Base-by-base conservation (phyloP, 37 sponge, comb jelly and placozoan genomes). In the Halichondria panicea region DNA sequence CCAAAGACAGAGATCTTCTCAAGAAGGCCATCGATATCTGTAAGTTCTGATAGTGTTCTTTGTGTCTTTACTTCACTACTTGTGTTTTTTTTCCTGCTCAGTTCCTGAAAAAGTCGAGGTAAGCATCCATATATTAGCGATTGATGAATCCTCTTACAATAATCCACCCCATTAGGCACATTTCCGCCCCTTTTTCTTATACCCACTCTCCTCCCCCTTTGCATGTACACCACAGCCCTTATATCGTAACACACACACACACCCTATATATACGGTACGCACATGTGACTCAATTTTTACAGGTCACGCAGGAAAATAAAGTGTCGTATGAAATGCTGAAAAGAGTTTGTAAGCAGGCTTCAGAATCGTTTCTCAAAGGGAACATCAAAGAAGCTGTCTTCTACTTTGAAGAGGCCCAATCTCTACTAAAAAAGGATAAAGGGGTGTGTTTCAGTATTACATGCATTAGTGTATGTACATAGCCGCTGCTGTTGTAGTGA, bases 271-370 rank as follows among this genome's bases (percentile, higher is more conserved):
- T 15, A 48, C 15, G 52, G 11, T 11, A 48, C 52, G 52, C 11
- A 18, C 52, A 48, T 48, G 52, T 48, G 52, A 48, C 15, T 15
- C 52, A n/a, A n/a, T 48, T 15, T 9, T 42, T 22, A 25, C 45
- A 28, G 12, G 45, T 1, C 42, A 67, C 78, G 21, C 56, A 66
- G 56, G 48, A 66, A 55, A 68, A 78, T 24, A 12, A n/a, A 0
- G 31, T 41, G 28, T 11, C 41, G 37, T 44, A 67, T 2, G 55
- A 66, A 30, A 65, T 68, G 56, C 13, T 78, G 4, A 46, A 41
- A 43, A n/a, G 22, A 0, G 55, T 30, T 11, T 78, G 78, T 66
- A 53, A 78, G 38, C 63, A 79, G 79, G 79, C 70, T 11, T 69
- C 79, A 3, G 61, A 68, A 3, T 43, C 69, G 1, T 79, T 43